Conservation (phyloP, 2,797 vertebrate species). For the Acrossocheilus wenchowensis region DNA sequence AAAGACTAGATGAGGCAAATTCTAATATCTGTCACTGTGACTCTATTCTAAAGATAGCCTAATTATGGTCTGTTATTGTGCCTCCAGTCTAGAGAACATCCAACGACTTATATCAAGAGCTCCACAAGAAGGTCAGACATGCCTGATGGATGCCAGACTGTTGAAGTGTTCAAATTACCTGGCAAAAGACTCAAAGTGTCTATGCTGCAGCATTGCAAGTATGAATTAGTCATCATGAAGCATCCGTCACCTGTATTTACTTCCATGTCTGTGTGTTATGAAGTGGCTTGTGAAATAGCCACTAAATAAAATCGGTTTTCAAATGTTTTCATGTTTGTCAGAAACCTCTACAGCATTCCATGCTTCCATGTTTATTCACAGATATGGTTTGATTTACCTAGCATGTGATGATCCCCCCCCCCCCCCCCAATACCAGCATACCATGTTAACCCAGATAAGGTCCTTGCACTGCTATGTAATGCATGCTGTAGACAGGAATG, state of each 20-base stretch:
- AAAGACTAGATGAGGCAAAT: constrained; percentile 17
- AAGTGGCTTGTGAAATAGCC: constrained; percentile 14
- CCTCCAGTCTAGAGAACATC: constrained; percentile 13
- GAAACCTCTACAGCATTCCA: constrained; percentile 1
- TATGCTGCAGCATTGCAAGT: constrained; percentile 26
- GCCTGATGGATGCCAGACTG: constrained; percentile 1
- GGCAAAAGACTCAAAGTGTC: constrained; percentile 46
- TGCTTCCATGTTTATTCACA: constrained; percentile 22
- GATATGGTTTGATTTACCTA: constrained; percentile 16
- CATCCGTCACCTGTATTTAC: not conserved
- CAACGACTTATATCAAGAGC: constrained; percentile 14
- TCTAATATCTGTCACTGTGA: constrained; percentile 18
- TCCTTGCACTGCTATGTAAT: constrained; percentile 16
- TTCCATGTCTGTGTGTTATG: not conserved
- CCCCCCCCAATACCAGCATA: constrained; percentile 10
- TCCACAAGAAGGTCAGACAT: constrained; percentile 29
- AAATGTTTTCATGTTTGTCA: constrained; percentile 31
- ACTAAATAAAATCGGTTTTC: not conserved
- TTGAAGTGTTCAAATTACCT: constrained; percentile 46
- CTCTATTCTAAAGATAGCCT: constrained; percentile 27
- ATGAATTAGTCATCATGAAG: constrained; percentile 8
- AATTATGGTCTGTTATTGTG: constrained; percentile 36
- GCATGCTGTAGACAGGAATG: constrained; percentile 59
- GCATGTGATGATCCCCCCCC: constrained; percentile 10
- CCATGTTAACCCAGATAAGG: constrained; percentile 38